A percentile compares a stretch with the other conserved stretches of the same genome.
These are phyloP conservation scores for Coenonympha arcania DNA, from an alignment of 2,888 invertebrate species.

Conservation along the genomic window DNA sequence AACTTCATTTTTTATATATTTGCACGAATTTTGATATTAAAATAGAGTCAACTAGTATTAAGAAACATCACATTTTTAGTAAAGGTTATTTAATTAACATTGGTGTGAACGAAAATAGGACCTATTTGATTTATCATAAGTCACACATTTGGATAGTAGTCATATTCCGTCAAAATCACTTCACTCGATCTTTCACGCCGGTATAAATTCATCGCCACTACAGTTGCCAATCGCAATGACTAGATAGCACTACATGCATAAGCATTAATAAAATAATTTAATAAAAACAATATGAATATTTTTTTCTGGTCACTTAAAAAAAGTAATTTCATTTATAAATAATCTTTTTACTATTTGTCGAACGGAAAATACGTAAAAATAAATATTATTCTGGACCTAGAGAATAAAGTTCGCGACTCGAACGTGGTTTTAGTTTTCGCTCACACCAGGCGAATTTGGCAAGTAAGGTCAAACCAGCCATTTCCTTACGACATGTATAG, in stretches of 20 bases:
- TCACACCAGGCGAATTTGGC: slow-evolving; percentile 62
- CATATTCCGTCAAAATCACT: background rate
- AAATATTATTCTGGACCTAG: background rate
- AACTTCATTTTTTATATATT: slow-evolving; percentile 58
- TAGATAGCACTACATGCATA: slow-evolving; percentile 14
- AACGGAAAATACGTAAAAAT: background rate
- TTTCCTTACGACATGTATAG: slow-evolving; percentile 21
- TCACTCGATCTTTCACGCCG: background rate
- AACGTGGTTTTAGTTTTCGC: slow-evolving; percentile 33
- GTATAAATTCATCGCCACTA: slow-evolving; percentile 6
- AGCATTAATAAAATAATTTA: slow-evolving; percentile 2
- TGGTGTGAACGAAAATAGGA: slow-evolving; percentile 52
- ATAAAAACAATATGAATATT: background rate
- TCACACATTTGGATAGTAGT: slow-evolving; percentile 4
- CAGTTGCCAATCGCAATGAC: slow-evolving; percentile 16
- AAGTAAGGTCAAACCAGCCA: slow-evolving; percentile 43
- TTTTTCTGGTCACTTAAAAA: background rate
- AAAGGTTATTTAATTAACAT: slow-evolving; percentile 34
- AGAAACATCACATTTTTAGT: slow-evolving; percentile 61
- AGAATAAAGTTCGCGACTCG: background rate
- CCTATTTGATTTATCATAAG: background rate
- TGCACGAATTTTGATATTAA: slow-evolving; percentile 60
- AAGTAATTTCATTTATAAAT: background rate
- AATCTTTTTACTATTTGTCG: background rate
- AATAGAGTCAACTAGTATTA: slow-evolving; percentile 60